A percentile compares a stretch with the other conserved stretches of the same genome.
These are phyloP conservation scores for Tauraco hartlaubi DNA, from an alignment of 2,797 vertebrate species.

Conservation along the genomic window DNA sequence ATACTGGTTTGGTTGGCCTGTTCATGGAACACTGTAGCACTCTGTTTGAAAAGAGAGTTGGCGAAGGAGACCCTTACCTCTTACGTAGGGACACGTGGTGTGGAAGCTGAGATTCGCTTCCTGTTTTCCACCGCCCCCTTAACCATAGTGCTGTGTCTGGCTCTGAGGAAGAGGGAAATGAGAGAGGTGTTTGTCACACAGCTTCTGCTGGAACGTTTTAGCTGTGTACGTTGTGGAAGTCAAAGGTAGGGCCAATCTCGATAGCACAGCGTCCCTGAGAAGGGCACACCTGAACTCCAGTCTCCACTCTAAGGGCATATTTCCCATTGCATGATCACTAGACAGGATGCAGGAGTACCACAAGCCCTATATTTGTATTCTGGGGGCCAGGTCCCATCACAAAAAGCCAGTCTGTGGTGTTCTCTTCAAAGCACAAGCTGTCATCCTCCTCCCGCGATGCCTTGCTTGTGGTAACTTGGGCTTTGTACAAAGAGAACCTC, in stretches of 20 bases:
- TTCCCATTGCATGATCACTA: background rate
- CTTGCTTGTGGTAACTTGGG: background rate
- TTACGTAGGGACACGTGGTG: accelerated
- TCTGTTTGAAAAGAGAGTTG: background rate
- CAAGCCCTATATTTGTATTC: background rate
- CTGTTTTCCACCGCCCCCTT: background rate
- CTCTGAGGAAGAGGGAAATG: constrained; percentile 17
- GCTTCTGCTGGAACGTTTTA: background rate
- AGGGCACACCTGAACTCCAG: background rate
- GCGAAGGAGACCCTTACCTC: background rate
- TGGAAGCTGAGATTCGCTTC: background rate
- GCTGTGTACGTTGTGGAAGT: background rate
- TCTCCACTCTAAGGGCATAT: background rate
- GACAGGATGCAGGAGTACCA: background rate
- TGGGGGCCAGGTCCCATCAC: background rate
- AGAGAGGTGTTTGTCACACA: background rate
- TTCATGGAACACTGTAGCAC: background rate
- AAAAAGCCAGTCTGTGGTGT: background rate
- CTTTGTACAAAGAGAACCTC: background rate
- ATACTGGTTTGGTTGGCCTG: background rate
- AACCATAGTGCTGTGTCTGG: background rate
- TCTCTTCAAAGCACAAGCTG: background rate
- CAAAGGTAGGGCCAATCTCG: background rate
- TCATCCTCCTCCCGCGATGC: background rate
- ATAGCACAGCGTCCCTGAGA: background rate